phyloP scores from a whole-genome alignment of 2,113 vertebrate species.

The Apteryx owenii region DNA sequence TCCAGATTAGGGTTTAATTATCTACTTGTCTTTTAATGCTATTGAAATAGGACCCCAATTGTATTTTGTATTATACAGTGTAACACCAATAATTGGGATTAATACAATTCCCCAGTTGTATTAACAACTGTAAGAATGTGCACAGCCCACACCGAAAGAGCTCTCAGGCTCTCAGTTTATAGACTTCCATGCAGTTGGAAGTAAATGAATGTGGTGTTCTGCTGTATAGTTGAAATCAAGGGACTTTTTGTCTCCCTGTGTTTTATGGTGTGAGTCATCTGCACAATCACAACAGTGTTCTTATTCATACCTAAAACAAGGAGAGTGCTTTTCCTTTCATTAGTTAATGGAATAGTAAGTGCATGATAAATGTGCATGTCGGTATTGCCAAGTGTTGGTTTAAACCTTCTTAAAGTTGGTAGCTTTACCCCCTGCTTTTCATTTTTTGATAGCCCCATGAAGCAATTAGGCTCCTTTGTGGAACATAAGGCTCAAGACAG shows the following conservation, averaged over 20 bases:
- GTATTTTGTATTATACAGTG: not conserved
- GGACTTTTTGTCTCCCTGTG: not conserved
- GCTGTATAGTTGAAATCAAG: not conserved
- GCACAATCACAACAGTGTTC: not conserved
- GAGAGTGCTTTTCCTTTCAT: not conserved
- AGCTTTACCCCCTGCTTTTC: not conserved
- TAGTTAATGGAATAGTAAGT: not conserved
- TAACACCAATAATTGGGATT: not conserved
- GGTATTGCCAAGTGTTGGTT: not conserved
- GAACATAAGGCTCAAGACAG: not conserved
- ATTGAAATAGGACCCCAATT: not conserved
- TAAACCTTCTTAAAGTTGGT: not conserved
- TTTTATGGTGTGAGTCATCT: not conserved
- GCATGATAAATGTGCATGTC: not conserved
- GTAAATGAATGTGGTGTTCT: not conserved
- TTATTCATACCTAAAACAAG: not conserved
- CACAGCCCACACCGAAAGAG: not conserved
- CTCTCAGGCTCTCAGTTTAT: not conserved
- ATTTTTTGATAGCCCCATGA: not conserved
- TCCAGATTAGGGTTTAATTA: not conserved
- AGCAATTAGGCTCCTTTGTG: not conserved
- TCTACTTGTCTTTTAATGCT: not conserved
- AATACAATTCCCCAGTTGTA: not conserved
- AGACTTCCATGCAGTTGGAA: not conserved
- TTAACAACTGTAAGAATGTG: not conserved